Evolutionary conservation across 1,140 invertebrate species (phyloP).

Genomic region (Mya arenaria): DNA sequence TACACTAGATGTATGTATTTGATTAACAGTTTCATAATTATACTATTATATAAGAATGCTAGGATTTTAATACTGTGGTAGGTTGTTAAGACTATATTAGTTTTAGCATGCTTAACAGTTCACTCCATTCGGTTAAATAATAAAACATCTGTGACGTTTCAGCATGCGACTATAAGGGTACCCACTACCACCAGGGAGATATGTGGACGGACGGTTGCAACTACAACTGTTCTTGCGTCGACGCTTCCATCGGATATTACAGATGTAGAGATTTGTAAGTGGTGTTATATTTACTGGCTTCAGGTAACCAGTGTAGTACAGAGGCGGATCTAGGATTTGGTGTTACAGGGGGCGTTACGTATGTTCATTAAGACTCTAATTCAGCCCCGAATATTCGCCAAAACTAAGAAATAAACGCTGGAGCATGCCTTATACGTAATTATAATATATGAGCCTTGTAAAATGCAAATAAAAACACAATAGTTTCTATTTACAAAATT

Average conservation of each 20-base stretch:
- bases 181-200: constrained; percentile 61
- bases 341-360: background rate
- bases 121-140: too few species aligned
- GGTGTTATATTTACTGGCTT: background rate
- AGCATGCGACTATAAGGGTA: constrained; percentile 67
- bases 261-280: constrained; percentile 67
- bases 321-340: background rate
- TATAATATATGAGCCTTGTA: background rate
- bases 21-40: too few species aligned
- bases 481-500: too few species aligned
- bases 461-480: too few species aligned
- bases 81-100: too few species aligned
- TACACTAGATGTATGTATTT: too few species aligned
- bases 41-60: too few species aligned
- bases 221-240: constrained; percentile 66
- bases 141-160: background rate
- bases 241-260: constrained; percentile 65
- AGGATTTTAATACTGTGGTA: too few species aligned
- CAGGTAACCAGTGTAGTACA: background rate
- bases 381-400: background rate
- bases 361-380: background rate
- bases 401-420: background rate
- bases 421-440: background rate
- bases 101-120: too few species aligned
- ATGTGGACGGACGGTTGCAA: constrained; percentile 70